Conservation (phyloP, 2,113 vertebrate genomes). For the Strigops habroptila region DNA sequence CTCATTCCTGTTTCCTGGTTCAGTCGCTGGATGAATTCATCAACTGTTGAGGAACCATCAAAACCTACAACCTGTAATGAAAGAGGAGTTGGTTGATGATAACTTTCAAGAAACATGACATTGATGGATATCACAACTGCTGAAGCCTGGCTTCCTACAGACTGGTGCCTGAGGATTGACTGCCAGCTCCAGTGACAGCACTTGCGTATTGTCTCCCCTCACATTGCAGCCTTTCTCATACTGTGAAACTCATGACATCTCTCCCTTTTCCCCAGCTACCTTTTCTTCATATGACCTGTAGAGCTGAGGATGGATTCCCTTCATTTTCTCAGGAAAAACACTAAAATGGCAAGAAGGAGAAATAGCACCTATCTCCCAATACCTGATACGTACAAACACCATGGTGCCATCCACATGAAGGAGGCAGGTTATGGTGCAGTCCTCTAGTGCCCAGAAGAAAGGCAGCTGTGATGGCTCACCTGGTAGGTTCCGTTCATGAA, state of each 20-base stretch:
- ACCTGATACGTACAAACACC: not conserved
- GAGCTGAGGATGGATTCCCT: not conserved
- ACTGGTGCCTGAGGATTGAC: not conserved
- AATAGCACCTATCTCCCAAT: not conserved
- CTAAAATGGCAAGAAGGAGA: not conserved
- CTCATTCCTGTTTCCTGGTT: constrained; percentile 85
- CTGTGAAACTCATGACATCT: not conserved
- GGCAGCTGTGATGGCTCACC: constrained; percentile 62
- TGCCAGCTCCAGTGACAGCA: not conserved
- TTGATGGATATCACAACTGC: not conserved
- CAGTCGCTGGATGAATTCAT: constrained; percentile 83
- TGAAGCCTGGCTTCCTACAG: not conserved
- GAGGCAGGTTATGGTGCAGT: not conserved
- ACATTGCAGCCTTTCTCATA: not conserved
- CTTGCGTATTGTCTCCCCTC: not conserved
- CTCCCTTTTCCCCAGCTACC: not conserved
- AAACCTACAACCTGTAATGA: constrained; percentile 84
- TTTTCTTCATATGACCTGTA: not conserved
- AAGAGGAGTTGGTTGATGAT: not conserved
- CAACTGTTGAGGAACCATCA: constrained; percentile 87
- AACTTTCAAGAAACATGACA: not conserved
- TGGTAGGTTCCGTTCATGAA: constrained; percentile 90
- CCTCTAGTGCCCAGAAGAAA: not conserved
- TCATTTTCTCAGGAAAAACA: not conserved
- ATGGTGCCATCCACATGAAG: not conserved